phyloP scores from a whole-genome alignment of 2,888 invertebrate species.

The Cheilosia grossa region DNA sequence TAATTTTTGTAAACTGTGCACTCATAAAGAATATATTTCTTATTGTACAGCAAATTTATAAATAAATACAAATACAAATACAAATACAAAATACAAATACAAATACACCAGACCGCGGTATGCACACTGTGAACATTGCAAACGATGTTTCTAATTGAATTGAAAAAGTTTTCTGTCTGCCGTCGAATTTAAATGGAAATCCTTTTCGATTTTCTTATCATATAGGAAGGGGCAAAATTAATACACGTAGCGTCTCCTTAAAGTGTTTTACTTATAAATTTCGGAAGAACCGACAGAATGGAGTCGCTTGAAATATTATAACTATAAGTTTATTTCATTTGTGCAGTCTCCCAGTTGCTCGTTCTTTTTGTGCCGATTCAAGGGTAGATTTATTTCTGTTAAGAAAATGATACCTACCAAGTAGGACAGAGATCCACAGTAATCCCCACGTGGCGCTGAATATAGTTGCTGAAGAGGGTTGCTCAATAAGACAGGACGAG shows the following conservation, averaged over 20 bases:
- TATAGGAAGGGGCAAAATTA: conserved; percentile 9
- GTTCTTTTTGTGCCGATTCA: conserved; percentile 1
- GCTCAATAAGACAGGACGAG: neutral
- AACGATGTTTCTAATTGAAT: conserved; percentile 50
- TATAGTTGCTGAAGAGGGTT: neutral
- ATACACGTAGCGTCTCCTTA: conserved; percentile 8
- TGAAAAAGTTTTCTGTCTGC: conserved; percentile 40
- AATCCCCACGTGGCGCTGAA: conserved; percentile 28
- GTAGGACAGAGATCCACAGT: conserved; percentile 43
- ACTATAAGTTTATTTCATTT: conserved; percentile 59
- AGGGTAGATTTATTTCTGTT: neutral
- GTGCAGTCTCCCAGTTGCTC: conserved; percentile 31
- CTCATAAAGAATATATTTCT: too few species aligned
- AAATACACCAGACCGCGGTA: too few species aligned
- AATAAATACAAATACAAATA: too few species aligned
- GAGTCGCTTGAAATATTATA: conserved; percentile 55
- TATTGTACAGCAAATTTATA: too few species aligned
- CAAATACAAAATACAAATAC: too few species aligned
- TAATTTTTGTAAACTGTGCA: too few species aligned
- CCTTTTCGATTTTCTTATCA: conserved; percentile 2
- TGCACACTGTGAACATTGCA: conserved; percentile 1
- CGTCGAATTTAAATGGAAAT: conserved; percentile 31
- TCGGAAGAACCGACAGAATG: conserved; percentile 11
- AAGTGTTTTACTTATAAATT: conserved; percentile 51
- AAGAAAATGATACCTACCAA: conserved; percentile 29